Evolutionary conservation across 2,113 vertebrate species (phyloP), one percentile per base, ranked within the genome.

Genomic region (Gasterosteus aculeatus): DNA sequence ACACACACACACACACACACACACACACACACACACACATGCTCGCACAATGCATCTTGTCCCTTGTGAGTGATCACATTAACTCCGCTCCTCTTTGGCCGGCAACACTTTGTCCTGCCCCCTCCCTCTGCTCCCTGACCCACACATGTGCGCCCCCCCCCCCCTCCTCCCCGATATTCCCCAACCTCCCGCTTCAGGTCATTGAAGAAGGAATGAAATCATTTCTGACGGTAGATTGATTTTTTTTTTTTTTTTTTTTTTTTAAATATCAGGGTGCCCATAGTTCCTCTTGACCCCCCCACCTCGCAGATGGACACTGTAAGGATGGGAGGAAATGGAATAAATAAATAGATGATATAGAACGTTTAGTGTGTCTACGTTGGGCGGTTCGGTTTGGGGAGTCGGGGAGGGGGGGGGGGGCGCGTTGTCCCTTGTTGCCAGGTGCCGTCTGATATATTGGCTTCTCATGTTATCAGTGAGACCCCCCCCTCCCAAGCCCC

Each of bases 211-310:
- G 94, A 95, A 96, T 94, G 94, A 97, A 96, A 95, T 94, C 92
- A 95, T 96, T 95, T 94, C 94, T 95, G 94, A 94, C 93, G 90
- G 95, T 93, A 96, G 95, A 97, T 97, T 97, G 95, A 96, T 96
- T 95, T 88, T 77, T 94, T 97, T 97, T 95, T 96, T 96, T 95
- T 88, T 94, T 96, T 95, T 88, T 77, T 94, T 96, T 95, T 86
- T 77, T 94, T 90, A 95, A 95, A 95, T 95, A 94, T 94, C 86
- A 85, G 90, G 38, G 22, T 68, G 14, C 56, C 49, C 46, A 42
- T 91, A 92, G 93, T 95, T 95, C 93, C 92, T 94, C 95, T 96
- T 96, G 95, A 96, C 95, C 94, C 93, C 93, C 44, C 58, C 51
- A 71, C 82, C 76, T 95, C 94, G 94, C 93, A 95, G 94, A 94